A percentile compares a stretch with the other conserved stretches of the same genome.
Conservation (phyloP, 2,113 vertebrate species). For the Cichladusa arquata region DNA sequence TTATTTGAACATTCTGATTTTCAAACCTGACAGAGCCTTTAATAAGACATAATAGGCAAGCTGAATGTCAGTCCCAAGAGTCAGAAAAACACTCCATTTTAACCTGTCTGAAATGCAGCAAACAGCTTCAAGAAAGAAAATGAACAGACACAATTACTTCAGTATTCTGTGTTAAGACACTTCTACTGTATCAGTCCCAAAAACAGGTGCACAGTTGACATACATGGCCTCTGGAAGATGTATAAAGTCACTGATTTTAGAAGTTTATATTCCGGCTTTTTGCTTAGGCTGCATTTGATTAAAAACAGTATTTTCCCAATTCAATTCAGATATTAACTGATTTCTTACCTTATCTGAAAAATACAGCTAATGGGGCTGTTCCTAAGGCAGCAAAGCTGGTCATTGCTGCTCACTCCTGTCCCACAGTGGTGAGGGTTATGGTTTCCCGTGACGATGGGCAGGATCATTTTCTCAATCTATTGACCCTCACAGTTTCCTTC, state of each 20-base stretch:
- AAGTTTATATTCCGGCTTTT: background rate
- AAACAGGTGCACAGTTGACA: accelerated
- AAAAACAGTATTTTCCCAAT: background rate
- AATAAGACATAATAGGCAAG: constrained; percentile 43
- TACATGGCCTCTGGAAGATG: background rate
- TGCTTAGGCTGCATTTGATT: background rate
- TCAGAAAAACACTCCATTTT: constrained; percentile 8
- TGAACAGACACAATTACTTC: background rate
- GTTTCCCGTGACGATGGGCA: background rate
- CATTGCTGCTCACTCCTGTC: background rate
- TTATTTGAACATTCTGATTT: constrained; percentile 35
- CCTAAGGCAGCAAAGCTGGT: accelerated
- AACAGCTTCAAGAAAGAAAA: constrained; percentile 7
- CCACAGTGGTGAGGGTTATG: background rate
- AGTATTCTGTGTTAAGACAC: background rate
- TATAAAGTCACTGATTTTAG: background rate
- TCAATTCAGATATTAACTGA: background rate
- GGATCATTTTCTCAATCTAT: background rate
- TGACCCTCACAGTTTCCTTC: background rate
- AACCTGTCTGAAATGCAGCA: constrained; percentile 51
- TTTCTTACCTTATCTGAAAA: background rate
- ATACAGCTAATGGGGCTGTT: background rate
- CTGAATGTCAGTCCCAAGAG: constrained; percentile 40
- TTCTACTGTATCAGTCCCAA: background rate
- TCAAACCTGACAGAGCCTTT: constrained; percentile 45